A percentile compares a stretch with the other conserved stretches of the same genome.
These are phyloP conservation scores for Rotaria sp. DNA, from an alignment of 2,888 invertebrate species.

Conservation along the genomic window DNA sequence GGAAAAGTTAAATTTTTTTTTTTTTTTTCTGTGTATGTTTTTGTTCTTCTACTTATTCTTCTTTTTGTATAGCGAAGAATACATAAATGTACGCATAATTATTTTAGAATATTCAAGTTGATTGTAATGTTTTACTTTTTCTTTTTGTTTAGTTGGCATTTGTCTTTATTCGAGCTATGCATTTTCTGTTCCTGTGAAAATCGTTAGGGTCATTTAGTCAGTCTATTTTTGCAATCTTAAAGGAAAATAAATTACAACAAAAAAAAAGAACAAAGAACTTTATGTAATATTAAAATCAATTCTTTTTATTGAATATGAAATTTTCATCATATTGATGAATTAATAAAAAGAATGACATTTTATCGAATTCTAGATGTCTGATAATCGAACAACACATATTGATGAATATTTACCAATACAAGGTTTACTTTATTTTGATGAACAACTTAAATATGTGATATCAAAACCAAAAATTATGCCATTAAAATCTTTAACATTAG, in stretches of 20 bases:
- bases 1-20: slow-evolving; percentile 1
- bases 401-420: slow-evolving; percentile 35
- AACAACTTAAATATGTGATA: slow-evolving; percentile 31
- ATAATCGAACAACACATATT: slow-evolving; percentile 14
- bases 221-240: not conserved
- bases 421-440: slow-evolving; percentile 39
- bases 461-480: slow-evolving; percentile 41
- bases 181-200: not conserved
- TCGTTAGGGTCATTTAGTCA: not conserved
- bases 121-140: too few relatives aligned
- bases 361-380: not conserved
- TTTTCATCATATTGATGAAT: too few relatives aligned
- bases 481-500: slow-evolving; percentile 35
- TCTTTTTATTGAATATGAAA: too few relatives aligned
- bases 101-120: too few relatives aligned
- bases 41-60: too few relatives aligned
- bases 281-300: too few relatives aligned
- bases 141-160: too few relatives aligned
- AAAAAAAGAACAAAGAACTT: too few relatives aligned
- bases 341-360: too few relatives aligned
- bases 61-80: too few relatives aligned
- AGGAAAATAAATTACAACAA: too few relatives aligned
- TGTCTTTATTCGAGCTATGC: not conserved
- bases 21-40: not conserved
- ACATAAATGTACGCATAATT: too few relatives aligned